Base-by-base conservation (phyloP, 1,140 invertebrate genomes). In the Hylaeus volcanicus region DNA sequence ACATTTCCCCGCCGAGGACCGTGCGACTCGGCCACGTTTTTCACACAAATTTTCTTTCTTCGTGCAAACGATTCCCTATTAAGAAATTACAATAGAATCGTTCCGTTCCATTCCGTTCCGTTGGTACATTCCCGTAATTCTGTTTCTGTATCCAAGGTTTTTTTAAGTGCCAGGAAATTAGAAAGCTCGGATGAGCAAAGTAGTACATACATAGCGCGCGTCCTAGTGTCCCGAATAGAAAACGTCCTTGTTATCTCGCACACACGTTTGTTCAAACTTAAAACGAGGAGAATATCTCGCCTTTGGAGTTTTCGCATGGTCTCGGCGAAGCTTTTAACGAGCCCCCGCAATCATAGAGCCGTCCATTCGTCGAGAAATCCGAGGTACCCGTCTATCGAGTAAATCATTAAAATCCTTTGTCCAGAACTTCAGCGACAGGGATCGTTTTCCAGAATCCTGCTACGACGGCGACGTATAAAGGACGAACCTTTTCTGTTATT, bases 401-500 rank as follows among this genome's bases (percentile, higher is more conserved):
- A 37, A 78, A 71, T 78, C 75, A 78, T 78, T 78, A 78, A 78
- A 78, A 63, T 71, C 75, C 75, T 71, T 78, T 72, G 74, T 69
- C 12, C 41, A 37, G 41, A 26, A n/a, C 6, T 43, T 65, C 43
- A 45, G 65, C 14, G 71, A 45, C 66, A 70, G 75, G 26, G 26
- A 71, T 56, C 69, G 37, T 58, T 56, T 26, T 41, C 14, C 37
- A 5, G 14, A 5, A 37, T 55, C 53, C 55, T 56, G n/a, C 48
- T 45, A 9, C 5, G 9, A 0, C 15, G 26, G 3, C 5, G 9
- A 0, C 15, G 26, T 2, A 41, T 56, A 77, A 77, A 77, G 65
- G 74, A 64, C 60, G 45, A 65, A 37, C 8, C 41, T n/a, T 43
- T 15, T 26, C 41, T 26, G 26, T 60, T 60, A 37, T 41, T 58